Evolutionary conservation across 2,113 vertebrate genomes (phyloP).

Genomic region (rat (Rattus norvegicus)): DNA sequence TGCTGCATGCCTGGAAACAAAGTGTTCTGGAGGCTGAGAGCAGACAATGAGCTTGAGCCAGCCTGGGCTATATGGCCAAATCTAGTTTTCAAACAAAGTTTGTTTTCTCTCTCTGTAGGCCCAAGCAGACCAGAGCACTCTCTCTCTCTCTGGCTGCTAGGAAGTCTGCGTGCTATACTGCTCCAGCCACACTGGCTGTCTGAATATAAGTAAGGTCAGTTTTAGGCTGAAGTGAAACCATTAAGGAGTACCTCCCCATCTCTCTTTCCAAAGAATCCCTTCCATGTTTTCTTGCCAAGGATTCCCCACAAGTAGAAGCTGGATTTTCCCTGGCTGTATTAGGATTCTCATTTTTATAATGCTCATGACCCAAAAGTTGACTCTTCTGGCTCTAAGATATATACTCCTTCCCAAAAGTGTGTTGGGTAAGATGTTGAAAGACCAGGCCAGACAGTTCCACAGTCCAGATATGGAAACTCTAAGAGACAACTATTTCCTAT

Average conservation of each 20-base stretch:
- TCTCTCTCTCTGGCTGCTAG: background rate
- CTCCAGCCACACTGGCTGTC: background rate
- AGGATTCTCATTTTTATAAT: background rate
- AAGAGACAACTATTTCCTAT: slow-evolving; percentile 25
- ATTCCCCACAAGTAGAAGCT: background rate
- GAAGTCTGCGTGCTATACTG: accelerated
- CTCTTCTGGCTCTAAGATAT: background rate
- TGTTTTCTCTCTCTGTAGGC: background rate
- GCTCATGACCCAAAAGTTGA: background rate
- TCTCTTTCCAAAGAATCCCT: background rate
- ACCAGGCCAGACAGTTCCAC: background rate
- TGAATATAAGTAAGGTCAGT: background rate
- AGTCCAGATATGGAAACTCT: background rate
- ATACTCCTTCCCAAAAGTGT: slow-evolving; percentile 1
- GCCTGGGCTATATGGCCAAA: background rate
- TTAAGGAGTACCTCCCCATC: background rate
- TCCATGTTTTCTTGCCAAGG: background rate
- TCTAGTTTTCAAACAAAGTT: background rate
- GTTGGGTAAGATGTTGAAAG: slow-evolving; percentile 26
- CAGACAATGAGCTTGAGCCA: background rate
- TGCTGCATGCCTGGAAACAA: background rate
- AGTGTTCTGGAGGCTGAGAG: background rate
- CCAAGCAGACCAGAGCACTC: background rate
- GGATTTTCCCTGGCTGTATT: background rate
- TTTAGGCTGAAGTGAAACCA: background rate